Percentiles rank a stretch among this genome's conserved stretches.
These are phyloP conservation scores for Apodemia zela DNA, from an alignment of 2,888 invertebrate genomes.

Conservation along the genomic window DNA sequence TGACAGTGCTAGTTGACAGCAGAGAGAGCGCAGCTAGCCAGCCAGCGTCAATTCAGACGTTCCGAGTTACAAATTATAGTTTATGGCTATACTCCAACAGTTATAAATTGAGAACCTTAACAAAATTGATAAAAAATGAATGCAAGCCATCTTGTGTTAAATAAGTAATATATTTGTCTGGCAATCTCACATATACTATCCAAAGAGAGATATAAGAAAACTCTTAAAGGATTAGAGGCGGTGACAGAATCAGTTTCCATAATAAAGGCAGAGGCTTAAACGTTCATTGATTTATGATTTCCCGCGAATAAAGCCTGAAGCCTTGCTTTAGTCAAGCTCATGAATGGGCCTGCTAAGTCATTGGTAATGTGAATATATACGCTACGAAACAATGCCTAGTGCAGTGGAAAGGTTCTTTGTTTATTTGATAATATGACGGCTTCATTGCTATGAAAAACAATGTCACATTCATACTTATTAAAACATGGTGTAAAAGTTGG, in stretches of 20 bases:
- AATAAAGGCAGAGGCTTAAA: constrained; percentile 52
- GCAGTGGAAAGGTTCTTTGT: neutral
- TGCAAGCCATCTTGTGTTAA: too few relatives aligned
- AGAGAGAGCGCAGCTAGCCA: too few relatives aligned
- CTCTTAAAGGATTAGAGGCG: constrained; percentile 69
- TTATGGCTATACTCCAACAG: too few relatives aligned
- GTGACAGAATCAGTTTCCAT: constrained; percentile 65
- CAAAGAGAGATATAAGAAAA: constrained; percentile 54
- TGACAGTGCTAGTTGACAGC: too few relatives aligned
- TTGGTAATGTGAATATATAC: constrained; percentile 21
- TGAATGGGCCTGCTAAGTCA: constrained; percentile 36
- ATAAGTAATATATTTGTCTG: constrained; percentile 22
- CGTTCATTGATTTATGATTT: constrained; percentile 69
- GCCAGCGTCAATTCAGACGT: too few relatives aligned
- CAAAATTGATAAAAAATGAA: too few relatives aligned
- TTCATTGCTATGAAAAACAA: too few relatives aligned
- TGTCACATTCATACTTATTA: too few relatives aligned
- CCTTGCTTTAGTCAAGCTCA: constrained; percentile 30
- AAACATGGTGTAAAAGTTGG: too few relatives aligned
- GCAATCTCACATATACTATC: constrained; percentile 35
- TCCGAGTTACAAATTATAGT: too few relatives aligned
- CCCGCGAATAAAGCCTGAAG: constrained; percentile 59
- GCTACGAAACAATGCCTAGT: constrained; percentile 4
- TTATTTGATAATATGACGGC: neutral
- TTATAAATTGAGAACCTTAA: too few relatives aligned